Evolutionary conservation across 2,113 vertebrate species (phyloP).

Genomic region (Synodontis membranacea): DNA sequence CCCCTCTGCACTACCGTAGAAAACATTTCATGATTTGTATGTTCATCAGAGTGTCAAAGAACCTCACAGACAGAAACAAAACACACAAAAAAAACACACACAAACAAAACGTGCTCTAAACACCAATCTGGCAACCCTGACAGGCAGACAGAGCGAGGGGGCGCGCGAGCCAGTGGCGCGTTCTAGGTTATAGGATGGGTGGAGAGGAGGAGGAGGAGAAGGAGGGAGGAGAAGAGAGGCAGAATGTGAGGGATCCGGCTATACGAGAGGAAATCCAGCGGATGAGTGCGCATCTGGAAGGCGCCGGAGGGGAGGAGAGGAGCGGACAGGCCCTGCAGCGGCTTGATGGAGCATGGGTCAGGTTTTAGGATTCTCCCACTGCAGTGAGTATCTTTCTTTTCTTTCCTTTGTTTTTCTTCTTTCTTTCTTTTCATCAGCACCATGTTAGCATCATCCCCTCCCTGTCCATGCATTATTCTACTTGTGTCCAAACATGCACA

Average conservation of each 20-base stretch:
- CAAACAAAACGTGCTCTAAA: not conserved
- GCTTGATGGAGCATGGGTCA: constrained; percentile 83
- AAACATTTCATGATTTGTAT: no score
- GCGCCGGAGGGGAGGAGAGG: constrained; percentile 57
- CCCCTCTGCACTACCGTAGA: no score
- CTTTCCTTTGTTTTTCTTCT: no score
- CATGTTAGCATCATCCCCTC: not conserved
- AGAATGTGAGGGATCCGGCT: constrained; percentile 49
- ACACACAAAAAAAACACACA: not conserved
- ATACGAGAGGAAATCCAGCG: constrained; percentile 52
- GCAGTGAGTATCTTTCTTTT: constrained; percentile 72
- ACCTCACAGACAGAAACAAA: not conserved
- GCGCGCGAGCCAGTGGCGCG: not conserved
- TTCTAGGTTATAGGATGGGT: constrained; percentile 17
- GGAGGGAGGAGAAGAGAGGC: constrained; percentile 20
- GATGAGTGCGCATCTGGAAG: constrained; percentile 43
- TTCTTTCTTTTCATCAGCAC: not conserved
- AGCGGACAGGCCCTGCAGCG: constrained; percentile 72
- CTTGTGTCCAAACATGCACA: not conserved
- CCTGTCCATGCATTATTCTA: constrained; percentile 9
- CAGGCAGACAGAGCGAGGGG: not conserved
- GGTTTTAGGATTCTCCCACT: constrained; percentile 82
- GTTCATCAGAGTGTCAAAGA: not conserved
- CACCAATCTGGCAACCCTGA: constrained; percentile 21
- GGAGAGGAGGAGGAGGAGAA: constrained; percentile 47